Evolutionary conservation across 92 coral and sea anemone genomes (phyloP), one percentile per base, ranked within the genome.

Genomic region (Heliopora coerulea): DNA sequence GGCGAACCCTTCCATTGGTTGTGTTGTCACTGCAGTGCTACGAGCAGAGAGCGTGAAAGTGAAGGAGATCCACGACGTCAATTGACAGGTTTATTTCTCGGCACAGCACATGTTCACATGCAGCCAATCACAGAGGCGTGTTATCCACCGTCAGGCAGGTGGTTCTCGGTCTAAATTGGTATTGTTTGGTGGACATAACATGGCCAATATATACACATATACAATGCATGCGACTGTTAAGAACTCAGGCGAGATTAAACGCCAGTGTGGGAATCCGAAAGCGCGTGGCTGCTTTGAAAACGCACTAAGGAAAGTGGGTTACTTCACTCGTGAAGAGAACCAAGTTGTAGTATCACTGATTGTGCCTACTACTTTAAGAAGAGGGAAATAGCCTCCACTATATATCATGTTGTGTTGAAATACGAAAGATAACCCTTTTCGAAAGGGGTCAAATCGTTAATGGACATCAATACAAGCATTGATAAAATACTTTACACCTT

Each of bases 101-200:
- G 18, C 25, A 37, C 35, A 70, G 63, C 77, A 70, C 77, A 70
- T 70, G 77, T 50, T 12, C 18, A 19, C 8, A 34, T 23, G 52
- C 42, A 31, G 32, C 77, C 77, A 70, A 70, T 70, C 77, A 70
- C 35, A 70, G 21, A 48, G 19, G 40, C 46, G 77, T 49, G 19
- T 50, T 23, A 1, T 14, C 30, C 12, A 11, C 3, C 30, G 33
- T 4, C 63, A n/a, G 44, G 77, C 77, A 70, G 77, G 77, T 70
- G 77, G 48, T 70, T 54, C 25, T 17, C 30, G 6, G 61, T 56
- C 29, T 56, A 56, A 14, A 56, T 56, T 8, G 61, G 61, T 56
- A 56, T 56, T 56, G 61, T 56, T 56, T 23, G 1, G 61, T 13
- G 61, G 13, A 56, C 30, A 23, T 2, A 23, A 28, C 61, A 56